phyloP scores from a whole-genome alignment of 2,797 vertebrate genomes.

The Bradypus variegatus region DNA sequence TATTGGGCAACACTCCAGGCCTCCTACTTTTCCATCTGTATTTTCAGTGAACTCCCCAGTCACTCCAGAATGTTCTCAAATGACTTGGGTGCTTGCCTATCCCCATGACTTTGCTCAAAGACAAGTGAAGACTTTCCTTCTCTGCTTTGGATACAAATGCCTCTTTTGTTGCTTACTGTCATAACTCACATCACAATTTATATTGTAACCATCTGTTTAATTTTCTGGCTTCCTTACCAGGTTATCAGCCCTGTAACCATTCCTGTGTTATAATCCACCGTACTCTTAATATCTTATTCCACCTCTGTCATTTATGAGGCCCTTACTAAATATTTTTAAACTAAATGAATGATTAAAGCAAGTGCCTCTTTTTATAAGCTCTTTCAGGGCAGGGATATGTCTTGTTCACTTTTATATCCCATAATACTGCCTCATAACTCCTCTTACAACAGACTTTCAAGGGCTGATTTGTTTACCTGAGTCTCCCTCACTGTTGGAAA shows the following conservation, averaged over 20 bases:
- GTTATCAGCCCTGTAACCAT: background rate
- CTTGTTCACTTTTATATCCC: background rate
- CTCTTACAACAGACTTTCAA: background rate
- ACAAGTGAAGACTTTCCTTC: background rate
- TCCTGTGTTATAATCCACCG: background rate
- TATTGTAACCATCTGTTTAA: background rate
- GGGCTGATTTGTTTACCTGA: background rate
- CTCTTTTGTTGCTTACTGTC: fast-evolving
- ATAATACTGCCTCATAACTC: no score
- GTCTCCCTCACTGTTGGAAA: background rate
- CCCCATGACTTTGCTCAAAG: background rate
- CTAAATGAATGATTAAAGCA: background rate
- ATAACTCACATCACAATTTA: fast-evolving
- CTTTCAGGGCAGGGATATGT: no score
- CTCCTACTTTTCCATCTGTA: no score
- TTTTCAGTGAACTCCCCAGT: background rate
- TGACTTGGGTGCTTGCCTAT: fast-evolving
- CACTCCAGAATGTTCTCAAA: fast-evolving
- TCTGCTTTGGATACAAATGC: no score
- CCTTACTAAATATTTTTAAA: background rate
- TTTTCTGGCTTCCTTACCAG: background rate
- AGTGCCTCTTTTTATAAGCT: background rate
- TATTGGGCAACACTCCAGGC: fast-evolving
- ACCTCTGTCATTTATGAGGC: background rate
- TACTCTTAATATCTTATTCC: background rate